These are phyloP conservation scores for Drosophila niveifrons DNA, from an alignment of 2,888 invertebrate species.

Conservation along the genomic window DNA sequence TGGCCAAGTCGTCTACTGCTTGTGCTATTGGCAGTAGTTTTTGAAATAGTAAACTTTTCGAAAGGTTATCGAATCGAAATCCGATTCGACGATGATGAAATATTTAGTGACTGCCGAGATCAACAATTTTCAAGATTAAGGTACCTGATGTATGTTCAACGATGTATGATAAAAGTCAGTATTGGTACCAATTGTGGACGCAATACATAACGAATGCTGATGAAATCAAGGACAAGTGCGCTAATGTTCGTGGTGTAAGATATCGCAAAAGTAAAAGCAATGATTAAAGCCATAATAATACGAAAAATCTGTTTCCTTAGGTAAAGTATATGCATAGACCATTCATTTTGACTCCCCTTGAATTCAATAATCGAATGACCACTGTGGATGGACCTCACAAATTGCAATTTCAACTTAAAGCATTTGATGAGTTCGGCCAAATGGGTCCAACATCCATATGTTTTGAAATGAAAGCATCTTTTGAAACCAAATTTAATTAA, in stretches of 20 bases:
- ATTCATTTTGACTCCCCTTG: background rate
- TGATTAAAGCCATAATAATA: background rate
- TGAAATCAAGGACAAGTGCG: constrained; percentile 9
- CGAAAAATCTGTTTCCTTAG: constrained; percentile 14
- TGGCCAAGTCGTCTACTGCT: background rate
- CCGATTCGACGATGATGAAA: background rate
- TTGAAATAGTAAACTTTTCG: background rate
- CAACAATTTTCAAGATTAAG: constrained; percentile 2
- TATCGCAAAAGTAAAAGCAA: background rate
- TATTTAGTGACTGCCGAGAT: constrained; percentile 4
- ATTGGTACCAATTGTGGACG: background rate
- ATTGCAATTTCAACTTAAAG: too few species aligned
- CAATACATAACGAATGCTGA: too few species aligned
- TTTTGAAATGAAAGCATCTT: too few species aligned
- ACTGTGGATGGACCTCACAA: too few species aligned
- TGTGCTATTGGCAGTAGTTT: background rate
- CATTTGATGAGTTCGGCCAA: too few species aligned
- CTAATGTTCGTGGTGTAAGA: constrained; percentile 34
- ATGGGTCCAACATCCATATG: too few species aligned
- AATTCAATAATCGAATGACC: too few species aligned
- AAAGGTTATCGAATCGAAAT: background rate
- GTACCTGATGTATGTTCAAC: accelerated
- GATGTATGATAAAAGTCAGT: constrained; percentile 23
- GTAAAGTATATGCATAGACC: constrained; percentile 4
- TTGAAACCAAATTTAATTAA: too few species aligned